phyloP scores from a whole-genome alignment of 2,797 vertebrate genomes.

The Tauraco hartlaubi region DNA sequence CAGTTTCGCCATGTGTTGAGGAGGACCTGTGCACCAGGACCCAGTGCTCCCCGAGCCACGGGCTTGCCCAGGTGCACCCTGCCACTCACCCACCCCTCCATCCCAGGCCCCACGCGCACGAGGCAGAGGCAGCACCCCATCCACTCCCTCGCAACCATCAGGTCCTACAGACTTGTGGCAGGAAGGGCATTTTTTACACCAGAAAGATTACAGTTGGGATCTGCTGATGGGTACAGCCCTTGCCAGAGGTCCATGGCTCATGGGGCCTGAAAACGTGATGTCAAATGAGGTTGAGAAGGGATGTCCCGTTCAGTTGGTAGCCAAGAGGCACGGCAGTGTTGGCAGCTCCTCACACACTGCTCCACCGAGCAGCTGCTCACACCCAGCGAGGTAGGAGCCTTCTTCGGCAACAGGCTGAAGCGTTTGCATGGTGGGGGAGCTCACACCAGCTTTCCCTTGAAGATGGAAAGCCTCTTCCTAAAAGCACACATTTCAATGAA shows the following conservation, averaged over 20 bases:
- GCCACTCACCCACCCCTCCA: not conserved
- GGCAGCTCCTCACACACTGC: not conserved
- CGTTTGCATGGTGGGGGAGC: fast-evolving
- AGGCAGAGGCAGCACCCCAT: not conserved
- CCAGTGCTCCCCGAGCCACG: fast-evolving
- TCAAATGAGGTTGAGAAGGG: not conserved
- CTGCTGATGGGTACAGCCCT: not conserved
- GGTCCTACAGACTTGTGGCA: fast-evolving
- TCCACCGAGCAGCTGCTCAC: not conserved
- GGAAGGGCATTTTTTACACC: not conserved
- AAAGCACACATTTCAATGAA: not conserved
- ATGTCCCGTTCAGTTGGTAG: fast-evolving
- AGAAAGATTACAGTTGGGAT: not conserved
- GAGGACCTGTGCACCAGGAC: not conserved
- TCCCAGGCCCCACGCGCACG: fast-evolving
- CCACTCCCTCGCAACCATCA: not conserved
- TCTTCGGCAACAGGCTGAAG: not conserved
- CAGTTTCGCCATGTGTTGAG: not conserved
- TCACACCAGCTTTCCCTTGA: fast-evolving
- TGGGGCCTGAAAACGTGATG: not conserved
- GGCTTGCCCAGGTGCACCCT: fast-evolving
- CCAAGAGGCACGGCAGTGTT: not conserved
- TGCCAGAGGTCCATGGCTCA: not conserved
- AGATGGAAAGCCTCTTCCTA: not conserved
- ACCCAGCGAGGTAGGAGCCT: not conserved